Base-by-base conservation (phyloP, 2,113 vertebrate species). In the Caranx melampygus region DNA sequence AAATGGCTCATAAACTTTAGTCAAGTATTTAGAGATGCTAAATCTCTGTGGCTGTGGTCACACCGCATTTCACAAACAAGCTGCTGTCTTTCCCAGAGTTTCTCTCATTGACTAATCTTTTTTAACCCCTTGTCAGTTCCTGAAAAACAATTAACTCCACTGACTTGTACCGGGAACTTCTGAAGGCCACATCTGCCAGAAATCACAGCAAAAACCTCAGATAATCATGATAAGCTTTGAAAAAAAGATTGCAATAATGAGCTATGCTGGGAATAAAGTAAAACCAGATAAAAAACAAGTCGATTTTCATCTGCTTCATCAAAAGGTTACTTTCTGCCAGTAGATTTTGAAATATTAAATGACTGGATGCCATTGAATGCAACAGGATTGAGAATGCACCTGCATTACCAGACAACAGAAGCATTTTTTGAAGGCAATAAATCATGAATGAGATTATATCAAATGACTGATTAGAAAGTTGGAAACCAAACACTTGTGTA, bases 31-130 rank as follows among this genome's bases (percentile, higher is more conserved):
- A 49, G 49, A 61, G 54, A 77, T 35, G 40, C 3, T 8, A 75
- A 60, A 20, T 44, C 59, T 49, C 33, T 55, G 78, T 8, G 68
- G 63, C 69, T 69, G 40, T 20, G 14, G 62, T 66, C 26, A 4
- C 58, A 70, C 63, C 72, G 52, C 87, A 64, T 75, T 73, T 59
- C 12, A 62, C 13, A 59, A 72, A 72, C 34, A 34, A 21, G 9
- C 34, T 1, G 4, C 4, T 33, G 42, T 31, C 55, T 42, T 10
- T 34, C 55, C 37, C 47, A 49, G 21, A 18, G 3, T 1, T 20
- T 26, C 45, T 20, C 37, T 33, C 13, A 3, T 21, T 13, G 40
- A 34, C 35, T 16, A 14, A 73, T 47, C 35, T 0, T 2, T 26
- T 71, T 60, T 42, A 42, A 54, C 68, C 26, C 62, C 26, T 55